Base-by-base conservation (phyloP, 2,888 invertebrate genomes). In the Cyclophora punctaria region DNA sequence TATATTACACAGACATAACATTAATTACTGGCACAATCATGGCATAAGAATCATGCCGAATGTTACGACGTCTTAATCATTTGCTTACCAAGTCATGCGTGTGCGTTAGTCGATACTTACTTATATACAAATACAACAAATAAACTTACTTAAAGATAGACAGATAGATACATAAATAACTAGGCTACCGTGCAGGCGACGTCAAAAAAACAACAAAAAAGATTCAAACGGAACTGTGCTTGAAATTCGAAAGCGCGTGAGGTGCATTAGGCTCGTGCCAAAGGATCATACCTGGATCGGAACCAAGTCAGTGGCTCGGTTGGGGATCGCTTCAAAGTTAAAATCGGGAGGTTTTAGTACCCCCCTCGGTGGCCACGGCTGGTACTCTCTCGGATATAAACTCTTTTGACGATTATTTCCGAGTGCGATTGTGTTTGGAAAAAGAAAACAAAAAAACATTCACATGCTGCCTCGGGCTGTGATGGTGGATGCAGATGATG, bases 361-460 rank as follows among this genome's bases (percentile, higher is more conserved):
- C 81, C 86, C 87, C 78, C 91, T 87, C 69, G 90, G 76, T 91
- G 91, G 80, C 92, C 92, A 92, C 63, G 91, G 91, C 85, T 92
- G 92, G 87, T 92, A 92, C 81, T 87, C 85, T 83, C 84, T 83
- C 85, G 86, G 83, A 87, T 86, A 87, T 83, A 86, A 83, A 85
- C 86, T 86, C 87, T 84, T 84, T 82, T 77, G 80, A 71, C 80
- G 80, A 79, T 78, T 81, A 83, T 80, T 81, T 85, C 89, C 85
- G 83, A 84, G 86, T 87, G 89, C 84, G 82, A 76, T 81, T 84
- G 83, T 85, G 85, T 86, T 86, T 87, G 82, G 83, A 84, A 85
- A 84, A 83, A 83, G 84, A 89, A 87, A 88, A 86, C 66, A 85
- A 87, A 88, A 86, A 89, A 89, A 89, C 89, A 89, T 89, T 88